Conservation (phyloP, 2,797 vertebrate species). For the Pelodytes ibericus region DNA sequence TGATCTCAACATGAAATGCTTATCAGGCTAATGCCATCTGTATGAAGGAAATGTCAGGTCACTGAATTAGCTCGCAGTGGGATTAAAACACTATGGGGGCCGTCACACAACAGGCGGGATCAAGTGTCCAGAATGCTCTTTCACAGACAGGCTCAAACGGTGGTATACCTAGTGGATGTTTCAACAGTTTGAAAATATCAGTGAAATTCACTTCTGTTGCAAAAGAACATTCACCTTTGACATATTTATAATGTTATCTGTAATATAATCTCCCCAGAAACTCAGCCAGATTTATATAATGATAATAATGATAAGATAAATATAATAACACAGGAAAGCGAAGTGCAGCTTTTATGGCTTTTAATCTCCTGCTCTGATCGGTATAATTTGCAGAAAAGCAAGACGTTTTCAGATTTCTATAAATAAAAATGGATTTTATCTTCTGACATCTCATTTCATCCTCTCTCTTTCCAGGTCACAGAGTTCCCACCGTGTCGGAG, state of each 20-base stretch:
- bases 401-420: constrained; percentile 42
- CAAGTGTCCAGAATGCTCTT: neutral
- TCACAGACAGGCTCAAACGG: neutral
- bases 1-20: neutral
- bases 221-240: constrained; percentile 3
- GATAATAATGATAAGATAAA: constrained; percentile 34
- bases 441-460: constrained; percentile 47
- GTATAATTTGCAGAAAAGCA: constrained; percentile 43
- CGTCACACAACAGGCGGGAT: neutral
- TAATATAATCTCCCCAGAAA: constrained; percentile 21
- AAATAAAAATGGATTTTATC: constrained; percentile 43
- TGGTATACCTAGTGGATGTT: neutral
- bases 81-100: neutral
- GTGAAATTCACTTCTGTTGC: neutral
- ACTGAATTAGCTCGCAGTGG: neutral
- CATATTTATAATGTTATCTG: constrained; percentile 32
- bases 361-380: neutral
- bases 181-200: neutral
- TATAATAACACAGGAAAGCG: constrained; percentile 26
- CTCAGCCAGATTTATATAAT: constrained; percentile 32
- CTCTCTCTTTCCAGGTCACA: constrained; percentile 38
- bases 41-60: neutral
- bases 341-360: constrained; percentile 6
- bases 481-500: constrained; percentile 23
- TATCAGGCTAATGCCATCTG: neutral